Conservation (phyloP, 1,140 invertebrate genomes). For the Drosophila auraria region DNA sequence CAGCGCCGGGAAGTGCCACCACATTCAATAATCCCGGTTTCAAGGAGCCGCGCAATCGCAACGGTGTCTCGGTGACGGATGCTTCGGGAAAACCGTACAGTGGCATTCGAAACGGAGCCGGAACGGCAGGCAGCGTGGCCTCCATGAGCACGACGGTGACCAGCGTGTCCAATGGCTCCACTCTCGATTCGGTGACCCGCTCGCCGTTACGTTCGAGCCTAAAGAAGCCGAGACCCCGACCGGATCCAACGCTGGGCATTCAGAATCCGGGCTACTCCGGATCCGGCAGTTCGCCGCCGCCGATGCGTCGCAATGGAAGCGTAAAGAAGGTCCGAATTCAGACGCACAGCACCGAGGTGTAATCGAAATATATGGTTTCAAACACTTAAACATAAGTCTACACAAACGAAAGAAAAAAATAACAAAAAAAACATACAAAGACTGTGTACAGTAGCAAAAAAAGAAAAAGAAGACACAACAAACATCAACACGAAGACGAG, state of each 20-base stretch:
- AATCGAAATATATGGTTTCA: constrained; percentile 40
- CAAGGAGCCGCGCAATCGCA: constrained; percentile 89
- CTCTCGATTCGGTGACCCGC: constrained; percentile 87
- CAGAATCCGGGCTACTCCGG: constrained; percentile 91
- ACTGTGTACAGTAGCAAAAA: constrained; percentile 79
- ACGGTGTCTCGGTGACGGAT: constrained; percentile 91
- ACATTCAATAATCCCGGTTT: constrained; percentile 94
- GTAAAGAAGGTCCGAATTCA: constrained; percentile 95
- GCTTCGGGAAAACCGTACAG: constrained; percentile 92
- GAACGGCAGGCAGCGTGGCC: constrained; percentile 88
- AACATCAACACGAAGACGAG: constrained; percentile 1
- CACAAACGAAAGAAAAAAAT: constrained; percentile 40
- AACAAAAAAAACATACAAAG: constrained; percentile 67
- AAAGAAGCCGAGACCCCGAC: constrained; percentile 90
- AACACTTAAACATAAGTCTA: constrained; percentile 25
- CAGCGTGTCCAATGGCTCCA: constrained; percentile 88
- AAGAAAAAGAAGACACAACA: constrained; percentile 26
- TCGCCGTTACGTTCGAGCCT: constrained; percentile 92
- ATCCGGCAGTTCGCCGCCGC: constrained; percentile 91
- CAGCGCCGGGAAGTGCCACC: constrained; percentile 87
- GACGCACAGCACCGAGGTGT: constrained; percentile 94
- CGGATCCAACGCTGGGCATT: constrained; percentile 89
- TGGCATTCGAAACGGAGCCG: constrained; percentile 89
- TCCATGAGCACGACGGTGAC: constrained; percentile 91
- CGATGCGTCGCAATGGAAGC: constrained; percentile 91